These are phyloP conservation scores for Drosophila tristis DNA, from an alignment of 1,140 invertebrate genomes.

Conservation along the genomic window DNA sequence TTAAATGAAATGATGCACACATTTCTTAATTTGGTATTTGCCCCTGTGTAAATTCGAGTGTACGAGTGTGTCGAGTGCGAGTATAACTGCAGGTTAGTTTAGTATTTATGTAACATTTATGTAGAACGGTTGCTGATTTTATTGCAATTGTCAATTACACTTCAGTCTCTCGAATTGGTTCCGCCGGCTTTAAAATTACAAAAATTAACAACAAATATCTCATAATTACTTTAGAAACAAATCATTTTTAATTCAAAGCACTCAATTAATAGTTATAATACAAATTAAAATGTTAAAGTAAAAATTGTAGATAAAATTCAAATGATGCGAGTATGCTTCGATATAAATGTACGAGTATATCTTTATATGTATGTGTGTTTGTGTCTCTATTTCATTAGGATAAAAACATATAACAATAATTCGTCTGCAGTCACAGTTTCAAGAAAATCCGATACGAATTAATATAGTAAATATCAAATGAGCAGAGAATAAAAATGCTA, in stretches of 20 bases:
- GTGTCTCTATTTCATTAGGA: not conserved
- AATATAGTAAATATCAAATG: no score
- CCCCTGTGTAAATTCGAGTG: not conserved
- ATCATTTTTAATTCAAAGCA: slow-evolving; percentile 52
- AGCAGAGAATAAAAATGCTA: no score
- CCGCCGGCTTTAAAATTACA: slow-evolving; percentile 87
- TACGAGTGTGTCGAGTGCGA: slow-evolving; percentile 6
- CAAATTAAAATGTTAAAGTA: slow-evolving; percentile 16
- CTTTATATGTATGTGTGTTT: slow-evolving; percentile 5
- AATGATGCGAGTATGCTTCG: no score
- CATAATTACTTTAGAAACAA: slow-evolving; percentile 70
- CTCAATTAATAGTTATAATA: slow-evolving; percentile 40
- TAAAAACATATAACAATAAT: slow-evolving; percentile 1
- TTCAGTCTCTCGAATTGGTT: slow-evolving; percentile 90
- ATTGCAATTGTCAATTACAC: slow-evolving; percentile 84
- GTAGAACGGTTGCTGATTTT: slow-evolving; percentile 53
- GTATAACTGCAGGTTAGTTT: slow-evolving; percentile 52
- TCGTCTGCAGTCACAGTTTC: not conserved
- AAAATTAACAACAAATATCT: slow-evolving; percentile 85
- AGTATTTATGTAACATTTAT: slow-evolving; percentile 48
- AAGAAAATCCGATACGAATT: not conserved
- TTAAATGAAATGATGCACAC: slow-evolving; percentile 1
- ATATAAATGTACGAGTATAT: not conserved
- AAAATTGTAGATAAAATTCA: slow-evolving; percentile 4
- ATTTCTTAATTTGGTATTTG: slow-evolving; percentile 2